Conservation (phyloP, 2,888 invertebrate genomes). For the Synanthedon tipuliformis region DNA sequence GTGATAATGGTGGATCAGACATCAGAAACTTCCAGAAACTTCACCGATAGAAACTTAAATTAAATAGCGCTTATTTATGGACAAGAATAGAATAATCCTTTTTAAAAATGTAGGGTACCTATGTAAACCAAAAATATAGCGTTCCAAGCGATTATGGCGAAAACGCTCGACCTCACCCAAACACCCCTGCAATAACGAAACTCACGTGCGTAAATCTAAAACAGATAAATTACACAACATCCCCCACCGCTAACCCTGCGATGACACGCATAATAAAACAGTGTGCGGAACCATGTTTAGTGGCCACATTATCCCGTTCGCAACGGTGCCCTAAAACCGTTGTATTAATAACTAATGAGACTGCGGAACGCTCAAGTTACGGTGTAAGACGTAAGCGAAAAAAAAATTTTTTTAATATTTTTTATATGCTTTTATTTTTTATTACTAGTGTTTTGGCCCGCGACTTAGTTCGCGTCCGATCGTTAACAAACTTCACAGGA, state of each 20-base stretch:
- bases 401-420: background rate
- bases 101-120: too few species aligned
- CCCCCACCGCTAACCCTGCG: constrained; percentile 1
- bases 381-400: constrained; percentile 7
- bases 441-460: too few species aligned
- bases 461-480: too few species aligned
- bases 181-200: background rate
- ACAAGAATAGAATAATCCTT: too few species aligned
- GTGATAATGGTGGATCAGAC: too few species aligned
- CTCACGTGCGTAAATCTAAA: constrained; percentile 4
- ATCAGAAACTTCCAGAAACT: too few species aligned
- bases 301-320: constrained; percentile 16
- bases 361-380: constrained; percentile 8
- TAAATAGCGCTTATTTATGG: too few species aligned
- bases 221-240: constrained; percentile 8
- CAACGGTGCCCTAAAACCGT: constrained; percentile 14
- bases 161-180: background rate
- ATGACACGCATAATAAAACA: constrained; percentile 5
- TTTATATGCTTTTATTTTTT: too few species aligned
- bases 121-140: background rate
- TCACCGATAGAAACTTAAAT: too few species aligned
- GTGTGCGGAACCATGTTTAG: constrained; percentile 16
- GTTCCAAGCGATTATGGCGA: background rate
- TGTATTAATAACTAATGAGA: constrained; percentile 24
- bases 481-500: too few species aligned